A percentile compares a stretch with the other conserved stretches of the same genome.
phyloP scores from a whole-genome alignment of 2,797 vertebrate species.

The Gymnothorax javanicus region DNA sequence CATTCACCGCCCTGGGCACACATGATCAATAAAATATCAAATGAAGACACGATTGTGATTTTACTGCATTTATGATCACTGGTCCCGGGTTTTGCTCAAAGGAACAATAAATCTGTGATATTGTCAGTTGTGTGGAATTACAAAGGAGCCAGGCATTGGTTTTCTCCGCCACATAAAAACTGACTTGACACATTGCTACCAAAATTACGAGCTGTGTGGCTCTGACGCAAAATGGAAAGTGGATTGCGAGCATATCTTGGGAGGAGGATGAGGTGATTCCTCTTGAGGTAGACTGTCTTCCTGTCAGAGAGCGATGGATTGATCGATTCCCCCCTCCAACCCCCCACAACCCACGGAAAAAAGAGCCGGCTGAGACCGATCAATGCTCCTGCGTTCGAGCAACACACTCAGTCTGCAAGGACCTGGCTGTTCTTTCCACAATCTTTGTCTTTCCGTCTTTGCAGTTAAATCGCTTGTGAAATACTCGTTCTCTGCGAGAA shows the following conservation, averaged over 20 bases:
- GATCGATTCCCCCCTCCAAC: background rate
- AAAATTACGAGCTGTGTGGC: background rate
- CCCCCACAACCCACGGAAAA: conserved; percentile 30
- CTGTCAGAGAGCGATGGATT: conserved; percentile 49
- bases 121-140: background rate
- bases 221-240: background rate
- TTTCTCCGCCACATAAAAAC: background rate
- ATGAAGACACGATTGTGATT: background rate
- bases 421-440: background rate
- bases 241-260: background rate
- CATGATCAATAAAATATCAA: background rate
- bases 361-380: conserved; percentile 16
- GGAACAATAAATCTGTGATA: background rate
- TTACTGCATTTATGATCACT: background rate
- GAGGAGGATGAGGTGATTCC: conserved; percentile 33
- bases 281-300: conserved; percentile 43
- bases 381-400: conserved; percentile 44
- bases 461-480: conserved; percentile 33
- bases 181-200: background rate
- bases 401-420: conserved; percentile 32
- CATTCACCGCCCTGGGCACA: background rate
- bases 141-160: background rate
- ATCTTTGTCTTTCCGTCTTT: background rate
- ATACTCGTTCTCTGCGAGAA: conserved; percentile 35
- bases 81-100: background rate